Evolutionary conservation across 2,888 invertebrate genomes (phyloP).

Genomic region (Tetranychus truncatus): DNA sequence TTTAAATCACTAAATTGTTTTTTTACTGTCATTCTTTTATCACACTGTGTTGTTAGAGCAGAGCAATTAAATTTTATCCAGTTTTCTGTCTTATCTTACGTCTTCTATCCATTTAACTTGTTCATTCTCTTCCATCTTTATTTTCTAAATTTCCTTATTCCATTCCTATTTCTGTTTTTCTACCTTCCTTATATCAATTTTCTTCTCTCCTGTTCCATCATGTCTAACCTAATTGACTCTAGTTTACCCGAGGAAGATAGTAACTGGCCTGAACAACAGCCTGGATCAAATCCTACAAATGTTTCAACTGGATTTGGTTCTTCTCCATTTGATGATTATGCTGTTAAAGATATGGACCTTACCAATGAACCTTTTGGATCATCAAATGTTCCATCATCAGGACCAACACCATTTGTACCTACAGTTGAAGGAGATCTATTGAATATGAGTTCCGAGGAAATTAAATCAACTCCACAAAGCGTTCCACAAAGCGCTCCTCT

Average conservation of each 20-base stretch:
- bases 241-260: background rate
- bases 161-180: conserved; percentile 2
- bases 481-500: background rate
- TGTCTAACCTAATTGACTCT: background rate
- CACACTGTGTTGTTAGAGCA: no score
- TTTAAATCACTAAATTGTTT: no score
- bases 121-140: background rate
- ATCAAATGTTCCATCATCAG: background rate
- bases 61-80: background rate
- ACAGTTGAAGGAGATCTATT: background rate
- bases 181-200: background rate
- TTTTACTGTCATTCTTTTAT: no score
- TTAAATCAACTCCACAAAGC: background rate
- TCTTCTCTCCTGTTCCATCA: background rate
- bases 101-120: background rate
- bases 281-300: background rate
- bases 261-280: background rate
- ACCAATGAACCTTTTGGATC: background rate
- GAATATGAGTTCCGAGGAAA: background rate
- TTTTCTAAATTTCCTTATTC: background rate
- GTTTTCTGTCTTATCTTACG: background rate
- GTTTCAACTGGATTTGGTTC: background rate
- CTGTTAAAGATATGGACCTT: background rate
- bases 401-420: background rate
- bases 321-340: background rate